These are phyloP conservation scores for Marronus borbonicus DNA, from an alignment of 2,888 invertebrate genomes.

Conservation along the genomic window DNA sequence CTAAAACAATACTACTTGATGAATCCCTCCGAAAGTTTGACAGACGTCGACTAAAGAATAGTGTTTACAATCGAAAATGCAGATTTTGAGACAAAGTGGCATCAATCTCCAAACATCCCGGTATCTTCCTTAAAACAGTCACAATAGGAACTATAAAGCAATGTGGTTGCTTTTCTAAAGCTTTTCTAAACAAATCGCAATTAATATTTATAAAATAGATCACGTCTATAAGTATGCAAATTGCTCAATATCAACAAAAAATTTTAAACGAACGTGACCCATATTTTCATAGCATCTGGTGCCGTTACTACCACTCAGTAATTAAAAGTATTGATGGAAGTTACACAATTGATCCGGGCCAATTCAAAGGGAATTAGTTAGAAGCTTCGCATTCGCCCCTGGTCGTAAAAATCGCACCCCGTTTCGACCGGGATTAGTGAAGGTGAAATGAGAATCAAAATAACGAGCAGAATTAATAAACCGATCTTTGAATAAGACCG, in stretches of 20 bases:
- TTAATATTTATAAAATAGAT: too few species aligned
- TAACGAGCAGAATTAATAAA: conserved; percentile 40
- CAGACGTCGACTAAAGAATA: too few species aligned
- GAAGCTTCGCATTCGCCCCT: conserved; percentile 8
- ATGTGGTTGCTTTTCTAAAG: too few species aligned
- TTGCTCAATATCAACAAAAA: conserved; percentile 16
- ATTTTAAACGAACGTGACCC: conserved; percentile 24
- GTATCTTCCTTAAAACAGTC: too few species aligned
- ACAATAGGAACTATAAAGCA: too few species aligned
- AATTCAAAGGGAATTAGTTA: conserved; percentile 36
- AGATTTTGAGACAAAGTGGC: too few species aligned
- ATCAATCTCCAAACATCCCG: too few species aligned
- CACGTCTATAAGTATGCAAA: not conserved
- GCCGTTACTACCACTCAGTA: not conserved
- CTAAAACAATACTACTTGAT: too few species aligned
- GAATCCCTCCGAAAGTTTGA: too few species aligned
- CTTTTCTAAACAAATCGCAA: too few species aligned
- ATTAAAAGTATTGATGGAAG: conserved; percentile 46
- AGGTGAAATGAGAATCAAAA: conserved; percentile 32
- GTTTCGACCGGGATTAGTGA: conserved; percentile 30
- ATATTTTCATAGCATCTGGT: conserved; percentile 44
- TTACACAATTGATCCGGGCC: conserved; percentile 41
- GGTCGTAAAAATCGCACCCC: conserved; percentile 34
- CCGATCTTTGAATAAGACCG: not conserved
- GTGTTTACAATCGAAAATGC: too few species aligned